Percentiles rank a stretch among this genome's conserved stretches.
Conservation (phyloP, 2,888 invertebrate genomes). For the Nymphalis polychloros region DNA sequence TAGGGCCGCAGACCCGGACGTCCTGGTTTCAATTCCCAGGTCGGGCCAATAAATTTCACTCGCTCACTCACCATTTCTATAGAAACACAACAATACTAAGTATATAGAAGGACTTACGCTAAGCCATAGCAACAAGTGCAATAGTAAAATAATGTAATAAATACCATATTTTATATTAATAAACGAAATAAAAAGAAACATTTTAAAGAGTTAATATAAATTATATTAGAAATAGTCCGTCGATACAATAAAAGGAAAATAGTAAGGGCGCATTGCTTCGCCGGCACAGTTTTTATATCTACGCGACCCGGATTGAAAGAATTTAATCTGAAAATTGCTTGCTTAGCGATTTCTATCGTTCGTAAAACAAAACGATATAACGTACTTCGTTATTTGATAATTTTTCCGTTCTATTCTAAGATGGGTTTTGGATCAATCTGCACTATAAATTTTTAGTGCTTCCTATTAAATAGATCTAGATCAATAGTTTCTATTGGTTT, state of each 20-base stretch:
- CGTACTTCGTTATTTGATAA: slow-evolving; percentile 29
- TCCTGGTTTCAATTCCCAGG: too few relatives aligned
- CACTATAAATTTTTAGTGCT: slow-evolving; percentile 13
- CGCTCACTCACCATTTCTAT: too few relatives aligned
- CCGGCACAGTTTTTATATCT: slow-evolving; percentile 62
- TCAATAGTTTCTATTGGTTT: not conserved
- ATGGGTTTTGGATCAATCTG: slow-evolving; percentile 6
- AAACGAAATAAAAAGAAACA: too few relatives aligned
- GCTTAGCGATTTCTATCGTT: slow-evolving; percentile 66
- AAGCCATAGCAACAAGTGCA: too few relatives aligned
- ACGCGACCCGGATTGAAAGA: slow-evolving; percentile 63
- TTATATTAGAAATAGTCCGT: not conserved
- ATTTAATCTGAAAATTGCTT: slow-evolving; percentile 76
- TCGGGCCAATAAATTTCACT: too few relatives aligned
- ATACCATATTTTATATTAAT: too few relatives aligned
- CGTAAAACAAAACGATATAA: slow-evolving; percentile 53
- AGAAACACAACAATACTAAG: too few relatives aligned
- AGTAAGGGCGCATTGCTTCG: slow-evolving; percentile 47
- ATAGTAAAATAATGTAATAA: too few relatives aligned
- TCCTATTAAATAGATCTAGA: slow-evolving; percentile 6
- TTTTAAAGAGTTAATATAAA: too few relatives aligned
- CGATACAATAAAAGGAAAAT: slow-evolving; percentile 24
- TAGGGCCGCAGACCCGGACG: too few relatives aligned
- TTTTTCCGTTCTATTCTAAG: slow-evolving; percentile 18
- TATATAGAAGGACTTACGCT: too few relatives aligned